Percentiles rank a stretch among this genome's conserved stretches.
These are phyloP conservation scores for Bryconaethiops microstoma DNA, from an alignment of 2,797 vertebrate species.

Conservation along the genomic window DNA sequence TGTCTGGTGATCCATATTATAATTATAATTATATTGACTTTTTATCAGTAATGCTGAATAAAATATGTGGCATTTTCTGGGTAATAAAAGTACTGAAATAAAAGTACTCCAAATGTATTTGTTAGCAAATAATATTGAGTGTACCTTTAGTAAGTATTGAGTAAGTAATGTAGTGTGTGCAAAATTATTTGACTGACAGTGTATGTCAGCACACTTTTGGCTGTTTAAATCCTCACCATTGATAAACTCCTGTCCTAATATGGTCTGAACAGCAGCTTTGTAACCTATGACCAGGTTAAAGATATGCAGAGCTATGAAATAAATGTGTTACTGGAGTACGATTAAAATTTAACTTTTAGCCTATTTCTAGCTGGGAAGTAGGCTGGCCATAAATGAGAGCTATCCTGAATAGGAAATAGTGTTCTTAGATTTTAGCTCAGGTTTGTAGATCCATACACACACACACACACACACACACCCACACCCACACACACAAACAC, in stretches of 20 bases:
- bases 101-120: no score
- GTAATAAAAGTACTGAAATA: no score
- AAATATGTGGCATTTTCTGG: no score
- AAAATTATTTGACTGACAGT: no score
- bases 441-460: neutral
- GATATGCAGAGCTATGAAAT: neutral
- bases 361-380: neutral
- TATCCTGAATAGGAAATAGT: neutral
- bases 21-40: no score
- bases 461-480: neutral
- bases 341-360: conserved; percentile 9
- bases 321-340: neutral
- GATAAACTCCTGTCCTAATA: neutral
- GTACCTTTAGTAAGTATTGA: no score
- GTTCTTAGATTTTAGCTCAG: neutral
- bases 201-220: neutral
- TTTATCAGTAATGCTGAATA: no score
- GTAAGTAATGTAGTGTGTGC: no score
- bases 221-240: neutral
- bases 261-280: neutral
- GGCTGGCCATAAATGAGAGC: neutral
- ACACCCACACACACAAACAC: no score
- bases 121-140: no score
- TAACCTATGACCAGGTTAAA: neutral
- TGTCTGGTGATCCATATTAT: no score